Evolutionary conservation across 1,140 invertebrate species (phyloP).

Genomic region (Eupristina koningsbergeri): DNA sequence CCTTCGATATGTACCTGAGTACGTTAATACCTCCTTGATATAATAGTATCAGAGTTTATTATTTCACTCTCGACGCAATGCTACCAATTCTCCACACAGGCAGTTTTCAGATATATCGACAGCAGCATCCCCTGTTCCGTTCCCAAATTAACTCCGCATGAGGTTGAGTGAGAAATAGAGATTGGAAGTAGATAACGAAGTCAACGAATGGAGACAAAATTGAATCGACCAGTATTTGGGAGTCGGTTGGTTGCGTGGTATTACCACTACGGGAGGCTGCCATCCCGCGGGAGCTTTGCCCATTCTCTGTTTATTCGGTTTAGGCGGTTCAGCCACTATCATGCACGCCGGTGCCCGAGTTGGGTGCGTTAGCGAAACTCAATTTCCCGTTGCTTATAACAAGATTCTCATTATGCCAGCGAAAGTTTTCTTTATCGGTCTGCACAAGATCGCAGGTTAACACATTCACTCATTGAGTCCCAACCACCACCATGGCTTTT

Average conservation of each 20-base stretch:
- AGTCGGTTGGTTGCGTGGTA: slow-evolving; percentile 57
- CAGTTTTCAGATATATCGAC: not conserved
- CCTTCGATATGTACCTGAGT: not conserved
- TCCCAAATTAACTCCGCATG: not conserved
- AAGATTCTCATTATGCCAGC: slow-evolving; percentile 47
- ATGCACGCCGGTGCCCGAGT: too few relatives aligned
- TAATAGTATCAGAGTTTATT: slow-evolving; percentile 33
- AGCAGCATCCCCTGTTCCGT: not conserved
- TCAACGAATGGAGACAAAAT: slow-evolving; percentile 66
- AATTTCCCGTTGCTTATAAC: slow-evolving; percentile 48
- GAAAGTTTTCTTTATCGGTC: slow-evolving; percentile 20
- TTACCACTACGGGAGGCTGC: slow-evolving; percentile 1
- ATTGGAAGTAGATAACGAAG: slow-evolving; percentile 60
- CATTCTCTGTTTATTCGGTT: slow-evolving; percentile 29
- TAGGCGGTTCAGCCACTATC: not conserved
- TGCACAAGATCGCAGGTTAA: too few relatives aligned
- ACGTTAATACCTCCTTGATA: not conserved
- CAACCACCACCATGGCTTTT: not conserved
- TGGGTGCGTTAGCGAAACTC: slow-evolving; percentile 32
- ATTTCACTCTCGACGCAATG: not conserved
- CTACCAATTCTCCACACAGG: not conserved
- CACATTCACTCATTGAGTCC: not conserved
- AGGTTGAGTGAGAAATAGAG: not conserved
- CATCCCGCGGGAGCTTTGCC: slow-evolving; percentile 12
- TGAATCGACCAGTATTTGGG: slow-evolving; percentile 67